Percentiles rank a stretch among this genome's conserved stretches.
Conservation (phyloP, 2,797 vertebrate genomes). For the Lepilemur septentrionalis region DNA sequence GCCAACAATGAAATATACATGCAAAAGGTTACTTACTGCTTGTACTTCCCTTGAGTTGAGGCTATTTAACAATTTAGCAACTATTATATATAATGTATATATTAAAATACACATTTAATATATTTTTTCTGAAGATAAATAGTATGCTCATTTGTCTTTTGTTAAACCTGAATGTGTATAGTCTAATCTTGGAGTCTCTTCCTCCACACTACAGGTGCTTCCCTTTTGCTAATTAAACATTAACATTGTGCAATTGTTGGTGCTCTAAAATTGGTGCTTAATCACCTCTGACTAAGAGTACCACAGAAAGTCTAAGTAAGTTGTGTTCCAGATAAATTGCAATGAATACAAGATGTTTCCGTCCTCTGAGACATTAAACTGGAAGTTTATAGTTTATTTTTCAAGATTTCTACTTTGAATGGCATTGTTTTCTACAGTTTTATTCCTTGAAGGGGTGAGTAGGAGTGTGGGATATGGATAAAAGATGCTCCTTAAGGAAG, state of each 20-base stretch:
- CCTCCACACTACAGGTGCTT: constrained; percentile 87
- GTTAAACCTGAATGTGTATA: constrained; percentile 81
- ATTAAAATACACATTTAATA: background rate
- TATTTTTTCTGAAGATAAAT: constrained; percentile 80
- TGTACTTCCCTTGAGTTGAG: constrained; percentile 67
- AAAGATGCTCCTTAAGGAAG: background rate
- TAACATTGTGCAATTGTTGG: constrained; percentile 74
- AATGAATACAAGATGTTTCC: constrained; percentile 54
- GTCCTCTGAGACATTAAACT: constrained; percentile 6
- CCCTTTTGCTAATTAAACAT: constrained; percentile 85
- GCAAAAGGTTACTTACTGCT: constrained; percentile 56
- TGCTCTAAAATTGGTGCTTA: constrained; percentile 70
- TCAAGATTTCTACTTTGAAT: constrained; percentile 16
- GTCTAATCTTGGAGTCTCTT: constrained; percentile 83
- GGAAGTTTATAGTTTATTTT: constrained; percentile 17
- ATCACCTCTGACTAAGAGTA: constrained; percentile 69
- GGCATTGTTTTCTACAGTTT: constrained; percentile 9
- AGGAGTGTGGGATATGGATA: background rate
- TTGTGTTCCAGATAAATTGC: constrained; percentile 61
- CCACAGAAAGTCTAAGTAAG: constrained; percentile 71
- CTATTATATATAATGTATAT: background rate
- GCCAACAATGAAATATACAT: constrained; percentile 58
- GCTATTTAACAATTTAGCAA: constrained; percentile 78
- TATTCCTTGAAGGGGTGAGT: constrained; percentile 28
- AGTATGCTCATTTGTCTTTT: constrained; percentile 82